Percentiles rank a stretch among this genome's conserved stretches.
phyloP scores from a whole-genome alignment of 2,113 vertebrate species.

The Zapornia atra region DNA sequence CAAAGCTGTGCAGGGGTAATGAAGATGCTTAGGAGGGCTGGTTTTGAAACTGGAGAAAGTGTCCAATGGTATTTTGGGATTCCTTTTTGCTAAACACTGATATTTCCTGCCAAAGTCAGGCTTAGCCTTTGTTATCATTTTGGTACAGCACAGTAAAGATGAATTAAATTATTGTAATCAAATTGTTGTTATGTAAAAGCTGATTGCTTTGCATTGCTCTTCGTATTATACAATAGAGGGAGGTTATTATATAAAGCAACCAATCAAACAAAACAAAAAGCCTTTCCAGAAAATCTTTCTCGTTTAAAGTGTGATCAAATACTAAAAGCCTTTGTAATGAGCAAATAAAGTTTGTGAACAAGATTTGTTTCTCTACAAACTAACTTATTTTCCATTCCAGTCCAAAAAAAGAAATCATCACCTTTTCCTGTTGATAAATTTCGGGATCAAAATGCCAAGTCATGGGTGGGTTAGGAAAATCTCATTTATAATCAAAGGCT shows the following conservation, averaged over 20 bases:
- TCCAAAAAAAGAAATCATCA: slow-evolving; percentile 51
- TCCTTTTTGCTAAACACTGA: background rate
- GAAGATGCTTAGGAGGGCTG: background rate
- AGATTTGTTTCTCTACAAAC: slow-evolving; percentile 26
- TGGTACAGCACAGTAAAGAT: background rate
- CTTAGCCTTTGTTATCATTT: slow-evolving; percentile 1
- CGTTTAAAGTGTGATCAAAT: slow-evolving; percentile 4
- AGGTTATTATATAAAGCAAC: slow-evolving; percentile 10
- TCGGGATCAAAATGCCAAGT: slow-evolving; percentile 59
- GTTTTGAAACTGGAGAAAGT: background rate
- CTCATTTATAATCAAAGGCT: slow-evolving; percentile 65
- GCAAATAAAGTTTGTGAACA: slow-evolving; percentile 28
- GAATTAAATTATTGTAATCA: slow-evolving; percentile 44
- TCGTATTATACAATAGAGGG: slow-evolving; percentile 38
- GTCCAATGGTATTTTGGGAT: background rate
- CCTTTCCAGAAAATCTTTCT: slow-evolving; percentile 35
- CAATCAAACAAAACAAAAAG: slow-evolving; percentile 25
- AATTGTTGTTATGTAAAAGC: slow-evolving; percentile 22
- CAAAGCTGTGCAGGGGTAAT: background rate
- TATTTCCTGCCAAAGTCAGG: background rate
- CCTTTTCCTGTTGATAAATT: slow-evolving; percentile 67
- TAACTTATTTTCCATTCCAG: background rate
- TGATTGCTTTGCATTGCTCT: background rate
- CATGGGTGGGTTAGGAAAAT: slow-evolving; percentile 58
- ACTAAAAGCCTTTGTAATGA: slow-evolving; percentile 28